phyloP scores from a whole-genome alignment of 2,888 invertebrate genomes.

The Drosophila multiciliata region DNA sequence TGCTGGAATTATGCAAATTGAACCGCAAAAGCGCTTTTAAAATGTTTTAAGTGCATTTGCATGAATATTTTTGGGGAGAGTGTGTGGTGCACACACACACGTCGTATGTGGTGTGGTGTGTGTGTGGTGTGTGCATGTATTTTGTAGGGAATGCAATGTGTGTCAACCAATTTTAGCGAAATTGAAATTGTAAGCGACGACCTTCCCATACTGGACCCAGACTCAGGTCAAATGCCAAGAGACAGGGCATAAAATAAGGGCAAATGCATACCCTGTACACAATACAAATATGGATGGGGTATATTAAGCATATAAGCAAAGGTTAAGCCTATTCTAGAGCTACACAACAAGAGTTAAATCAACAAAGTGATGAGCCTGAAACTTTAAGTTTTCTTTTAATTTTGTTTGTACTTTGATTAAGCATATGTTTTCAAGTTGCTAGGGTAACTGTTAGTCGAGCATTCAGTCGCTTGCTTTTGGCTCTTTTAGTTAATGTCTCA shows the following conservation, averaged over 20 bases:
- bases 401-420: neutral
- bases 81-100: conserved; percentile 33
- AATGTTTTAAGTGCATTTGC: conserved; percentile 81
- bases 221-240: conserved; percentile 47
- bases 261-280: conserved; percentile 11
- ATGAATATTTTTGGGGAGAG: conserved; percentile 73
- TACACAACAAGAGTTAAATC: accelerated
- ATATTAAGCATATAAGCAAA: neutral
- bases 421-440: neutral
- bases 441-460: conserved; percentile 4
- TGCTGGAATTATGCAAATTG: conserved; percentile 81
- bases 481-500: conserved; percentile 44
- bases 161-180: conserved; percentile 77
- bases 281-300: neutral
- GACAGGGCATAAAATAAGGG: conserved; percentile 12
- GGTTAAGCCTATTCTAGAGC: too few relatives aligned
- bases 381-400: neutral
- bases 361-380: accelerated
- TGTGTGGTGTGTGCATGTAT: conserved; percentile 6
- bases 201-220: conserved; percentile 47
- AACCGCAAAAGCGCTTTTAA: conserved; percentile 81
- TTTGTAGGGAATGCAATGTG: conserved; percentile 61
- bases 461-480: neutral
- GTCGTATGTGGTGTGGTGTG: conserved; percentile 8
- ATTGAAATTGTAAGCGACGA: conserved; percentile 75